These are phyloP conservation scores for Pogonus chalceus DNA, from an alignment of 1,140 invertebrate genomes.

Conservation along the genomic window DNA sequence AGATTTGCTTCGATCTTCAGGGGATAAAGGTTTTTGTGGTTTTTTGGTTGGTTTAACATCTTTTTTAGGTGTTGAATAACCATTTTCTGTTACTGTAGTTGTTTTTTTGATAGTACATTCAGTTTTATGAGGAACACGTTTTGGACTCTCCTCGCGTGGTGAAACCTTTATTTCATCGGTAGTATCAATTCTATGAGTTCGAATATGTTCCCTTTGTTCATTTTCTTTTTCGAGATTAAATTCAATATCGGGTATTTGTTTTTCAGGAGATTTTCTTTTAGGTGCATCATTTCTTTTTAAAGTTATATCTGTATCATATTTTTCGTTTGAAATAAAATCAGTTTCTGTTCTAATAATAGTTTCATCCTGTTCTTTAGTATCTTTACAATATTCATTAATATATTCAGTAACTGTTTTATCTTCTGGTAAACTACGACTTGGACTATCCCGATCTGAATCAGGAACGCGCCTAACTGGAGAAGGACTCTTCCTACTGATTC, in stretches of 20 bases:
- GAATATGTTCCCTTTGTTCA: not conserved
- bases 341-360: not conserved
- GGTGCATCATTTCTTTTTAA: not conserved
- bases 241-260: not conserved
- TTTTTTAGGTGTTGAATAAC: not conserved
- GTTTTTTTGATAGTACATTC: not conserved
- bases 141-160: not conserved
- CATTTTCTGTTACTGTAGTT: not conserved
- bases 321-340: slow-evolving; percentile 9
- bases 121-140: not conserved
- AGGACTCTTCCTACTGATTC: slow-evolving; percentile 16
- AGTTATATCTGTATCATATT: slow-evolving; percentile 12
- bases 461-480: slow-evolving; percentile 20
- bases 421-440: not conserved
- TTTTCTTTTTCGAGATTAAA: slow-evolving; percentile 19
- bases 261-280: not conserved
- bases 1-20: not conserved
- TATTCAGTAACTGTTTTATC: not conserved
- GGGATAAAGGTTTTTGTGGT: not conserved
- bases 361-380: not conserved
- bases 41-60: not conserved
- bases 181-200: not conserved
- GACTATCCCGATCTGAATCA: slow-evolving; percentile 7
- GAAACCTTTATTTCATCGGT: not conserved
- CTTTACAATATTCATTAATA: not conserved